Evolutionary conservation across 2,113 vertebrate genomes (phyloP).

Genomic region (Corynorhinus townsendii): DNA sequence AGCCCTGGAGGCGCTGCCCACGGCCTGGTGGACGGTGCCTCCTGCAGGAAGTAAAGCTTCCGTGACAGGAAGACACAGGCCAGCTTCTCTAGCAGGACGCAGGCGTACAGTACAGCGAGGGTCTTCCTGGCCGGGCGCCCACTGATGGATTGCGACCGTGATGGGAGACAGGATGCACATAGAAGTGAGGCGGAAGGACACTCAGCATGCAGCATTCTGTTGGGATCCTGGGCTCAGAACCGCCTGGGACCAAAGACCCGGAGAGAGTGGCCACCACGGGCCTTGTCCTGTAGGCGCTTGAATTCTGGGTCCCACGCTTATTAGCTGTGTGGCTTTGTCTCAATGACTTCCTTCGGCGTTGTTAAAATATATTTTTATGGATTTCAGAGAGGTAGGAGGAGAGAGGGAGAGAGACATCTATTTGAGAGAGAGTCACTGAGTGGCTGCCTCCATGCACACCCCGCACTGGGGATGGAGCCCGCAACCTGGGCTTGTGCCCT

Average conservation of each 20-base stretch:
- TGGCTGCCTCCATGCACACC: too few species aligned
- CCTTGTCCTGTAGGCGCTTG: not conserved
- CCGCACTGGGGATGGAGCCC: too few species aligned
- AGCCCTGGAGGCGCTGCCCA: not conserved
- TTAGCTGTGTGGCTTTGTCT: not conserved
- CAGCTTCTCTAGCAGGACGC: not conserved
- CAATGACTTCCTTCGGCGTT: too few species aligned
- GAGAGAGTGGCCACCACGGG: rapidly evolving
- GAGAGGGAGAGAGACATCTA: too few species aligned
- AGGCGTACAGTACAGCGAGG: not conserved
- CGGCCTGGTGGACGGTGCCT: not conserved
- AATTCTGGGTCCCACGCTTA: not conserved
- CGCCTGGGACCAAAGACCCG: not conserved
- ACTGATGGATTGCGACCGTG: not conserved
- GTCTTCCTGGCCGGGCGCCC: not conserved
- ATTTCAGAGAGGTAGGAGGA: too few species aligned
- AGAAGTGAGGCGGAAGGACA: not conserved
- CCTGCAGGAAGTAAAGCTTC: not conserved
- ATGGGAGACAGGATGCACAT: rapidly evolving
- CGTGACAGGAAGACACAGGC: not conserved
- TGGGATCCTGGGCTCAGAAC: not conserved
- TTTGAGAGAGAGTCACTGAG: too few species aligned
- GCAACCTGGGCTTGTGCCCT: too few species aligned
- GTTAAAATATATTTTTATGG: too few species aligned
- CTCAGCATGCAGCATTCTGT: rapidly evolving